These are phyloP conservation scores for Catostylus mosaicus DNA, from an alignment of 30 jellyfish, hydroid and myxozoan genomes.

Conservation along the genomic window DNA sequence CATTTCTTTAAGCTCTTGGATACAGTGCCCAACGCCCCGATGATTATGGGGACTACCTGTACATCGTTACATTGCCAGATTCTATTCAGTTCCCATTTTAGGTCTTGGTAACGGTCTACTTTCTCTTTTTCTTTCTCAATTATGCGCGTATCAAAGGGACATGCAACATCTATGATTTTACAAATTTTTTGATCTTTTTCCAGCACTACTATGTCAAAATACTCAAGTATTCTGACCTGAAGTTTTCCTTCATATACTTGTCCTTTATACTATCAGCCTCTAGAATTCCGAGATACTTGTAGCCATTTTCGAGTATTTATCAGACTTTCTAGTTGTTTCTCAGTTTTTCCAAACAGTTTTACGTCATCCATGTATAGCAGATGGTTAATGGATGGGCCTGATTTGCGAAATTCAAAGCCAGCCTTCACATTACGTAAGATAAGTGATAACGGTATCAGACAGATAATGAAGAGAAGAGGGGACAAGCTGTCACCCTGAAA, in stretches of 20 bases:
- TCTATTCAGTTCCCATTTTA: too few species aligned
- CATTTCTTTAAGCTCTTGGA: too few species aligned
- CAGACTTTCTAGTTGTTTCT: slow-evolving; percentile 9
- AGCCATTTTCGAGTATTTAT: slow-evolving; percentile 23
- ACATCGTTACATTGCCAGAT: too few species aligned
- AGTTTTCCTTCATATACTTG: background rate
- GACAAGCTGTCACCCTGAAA: slow-evolving; percentile 27
- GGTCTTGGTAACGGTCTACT: too few species aligned
- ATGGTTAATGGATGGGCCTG: background rate
- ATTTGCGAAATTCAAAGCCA: background rate
- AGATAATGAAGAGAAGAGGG: slow-evolving; percentile 8
- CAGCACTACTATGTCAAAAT: too few species aligned
- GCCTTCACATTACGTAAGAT: background rate
- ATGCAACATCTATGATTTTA: too few species aligned
- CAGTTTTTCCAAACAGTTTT: background rate
- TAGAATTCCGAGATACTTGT: slow-evolving; percentile 19
- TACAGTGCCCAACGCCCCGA: too few species aligned
- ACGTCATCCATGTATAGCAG: slow-evolving; percentile 33
- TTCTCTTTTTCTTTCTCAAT: too few species aligned
- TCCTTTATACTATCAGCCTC: slow-evolving; percentile 42
- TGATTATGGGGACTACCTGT: too few species aligned
- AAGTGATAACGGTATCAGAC: background rate
- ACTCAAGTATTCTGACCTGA: too few species aligned
- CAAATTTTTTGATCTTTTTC: too few species aligned
- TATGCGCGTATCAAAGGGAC: too few species aligned